Base-by-base conservation (phyloP, 2,113 vertebrate species). In the Leucopsar rothschildi region DNA sequence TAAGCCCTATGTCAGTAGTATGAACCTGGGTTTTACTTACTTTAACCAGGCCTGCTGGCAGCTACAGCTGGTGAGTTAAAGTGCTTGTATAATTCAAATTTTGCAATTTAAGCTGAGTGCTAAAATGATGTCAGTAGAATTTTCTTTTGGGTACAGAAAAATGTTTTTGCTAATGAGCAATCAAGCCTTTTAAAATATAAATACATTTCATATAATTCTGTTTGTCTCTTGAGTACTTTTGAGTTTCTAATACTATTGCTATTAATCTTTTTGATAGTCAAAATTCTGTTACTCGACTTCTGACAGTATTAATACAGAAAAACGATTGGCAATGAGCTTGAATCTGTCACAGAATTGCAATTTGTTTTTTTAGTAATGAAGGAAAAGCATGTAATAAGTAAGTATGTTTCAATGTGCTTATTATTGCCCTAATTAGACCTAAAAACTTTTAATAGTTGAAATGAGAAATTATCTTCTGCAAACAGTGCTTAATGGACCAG, bases 31-130 rank as follows among this genome's bases (percentile, higher is more conserved):
- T 39, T 91, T 91, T 68, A 40, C 11, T 33, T 61, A 68, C 21
- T 64, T 50, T 65, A 44, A 69, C 33, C 37, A 59, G 63, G 15
- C 21, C 45, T 60, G 13, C 44, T 66, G 65, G 65, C n/a, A 40
- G 14, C 44, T 90, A 61, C 29, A 77, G 16, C 16, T 50, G 37
- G 3, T 64, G 35, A 92, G 12, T 39, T 88, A 28, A 82, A 85
- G 19, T 42, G 6, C 13, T 64, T 44, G 4, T 77, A 25, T 33
- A 3, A 2, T 70, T 91, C 27, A 69, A 56, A 80, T 87, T 92
- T 95, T 92, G 70, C 33, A 72, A 86, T 92, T 95, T 94, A 93
- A 96, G 25, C 13, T 71, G 14, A 88, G 27, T 23, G 83, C 10
- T 86, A 37, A 91, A 95, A 78, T 83, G 10, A 15, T 78, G 65